Base-by-base conservation (phyloP, 37 sponge, comb jelly and placozoan species). In the Eunapius fragilis region DNA sequence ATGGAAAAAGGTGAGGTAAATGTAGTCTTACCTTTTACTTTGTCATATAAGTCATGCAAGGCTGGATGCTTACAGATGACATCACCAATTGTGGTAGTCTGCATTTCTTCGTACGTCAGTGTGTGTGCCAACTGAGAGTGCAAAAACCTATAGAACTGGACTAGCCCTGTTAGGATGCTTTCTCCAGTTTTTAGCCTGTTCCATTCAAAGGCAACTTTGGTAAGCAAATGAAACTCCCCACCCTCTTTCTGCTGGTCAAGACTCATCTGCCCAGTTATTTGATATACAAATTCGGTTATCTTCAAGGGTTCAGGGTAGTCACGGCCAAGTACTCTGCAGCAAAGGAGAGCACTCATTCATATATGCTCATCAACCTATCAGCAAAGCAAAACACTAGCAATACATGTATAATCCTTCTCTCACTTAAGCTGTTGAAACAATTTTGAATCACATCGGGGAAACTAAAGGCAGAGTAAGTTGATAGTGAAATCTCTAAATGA, bases 91-190 rank as follows among this genome's bases (percentile, higher is more conserved):
- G 80, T 82, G 35, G 90, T 12, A 23, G 73, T 82, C 17, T 68
- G 68, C 13, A 92, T 87, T 37, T 50, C 27, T 25, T 94, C 92
- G 36, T 83, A 85, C 31, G 86, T 88, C 49, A 94, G 49, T 35
- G 88, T 32, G 84, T 90, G 86, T 12, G 96, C 87, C 69, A 76
- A 58, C 10, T 88, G 74, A 19, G 77, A 80, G 84, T 96, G 93
- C 37, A 96, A 45, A 91, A 93, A 96, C 27, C 58, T 86, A 84
- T 96, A 96, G 83, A 96, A 84, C 80, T 96, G 91, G 25, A 96
- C 86, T 76, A 96, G 88, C 37, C 90, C 87, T 48, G 93, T 58
- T 26, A 80, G 22, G 50, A 87, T 28, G 11, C 30, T 74, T 25
- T 69, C 78, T 50, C 92, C 92, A 12, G 75, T 70, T 34, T 88